phyloP scores from a whole-genome alignment of 1,140 invertebrate genomes.

The Cotesia glomerata region DNA sequence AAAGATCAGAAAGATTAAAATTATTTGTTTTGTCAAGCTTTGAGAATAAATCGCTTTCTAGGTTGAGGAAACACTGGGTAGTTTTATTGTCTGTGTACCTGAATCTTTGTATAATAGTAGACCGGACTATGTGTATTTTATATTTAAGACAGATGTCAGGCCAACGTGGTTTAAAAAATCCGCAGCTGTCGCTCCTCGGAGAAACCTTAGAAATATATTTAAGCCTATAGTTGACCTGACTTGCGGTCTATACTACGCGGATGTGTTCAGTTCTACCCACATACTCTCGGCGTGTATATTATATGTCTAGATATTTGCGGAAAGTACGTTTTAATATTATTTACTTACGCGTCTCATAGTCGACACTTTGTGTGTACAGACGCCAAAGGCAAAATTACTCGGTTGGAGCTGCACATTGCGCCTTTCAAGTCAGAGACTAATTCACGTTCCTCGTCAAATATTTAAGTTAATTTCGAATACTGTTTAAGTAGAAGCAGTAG shows the following conservation, averaged over 20 bases:
- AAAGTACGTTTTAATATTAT: too few relatives aligned
- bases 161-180: slow-evolving; percentile 39
- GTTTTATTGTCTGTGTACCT: not conserved
- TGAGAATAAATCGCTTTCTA: too few relatives aligned
- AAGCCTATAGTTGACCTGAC: not conserved
- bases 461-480: too few relatives aligned
- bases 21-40: too few relatives aligned
- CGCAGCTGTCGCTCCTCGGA: slow-evolving; percentile 41
- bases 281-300: not conserved
- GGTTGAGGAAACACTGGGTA: not conserved
- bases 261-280: not conserved
- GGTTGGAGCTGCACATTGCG: too few relatives aligned
- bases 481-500: too few relatives aligned
- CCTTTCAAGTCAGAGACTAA: too few relatives aligned
- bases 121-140: not conserved
- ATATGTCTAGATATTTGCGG: not conserved
- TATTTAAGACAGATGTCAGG: slow-evolving; percentile 21
- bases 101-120: not conserved
- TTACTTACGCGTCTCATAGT: too few relatives aligned
- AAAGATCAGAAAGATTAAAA: not conserved
- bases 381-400: too few relatives aligned
- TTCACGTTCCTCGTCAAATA: too few relatives aligned
- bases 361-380: too few relatives aligned
- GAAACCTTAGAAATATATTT: slow-evolving; percentile 16
- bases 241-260: not conserved